These are phyloP conservation scores for Coracopsis vasa DNA, from an alignment of 2,113 vertebrate species.

Conservation along the genomic window DNA sequence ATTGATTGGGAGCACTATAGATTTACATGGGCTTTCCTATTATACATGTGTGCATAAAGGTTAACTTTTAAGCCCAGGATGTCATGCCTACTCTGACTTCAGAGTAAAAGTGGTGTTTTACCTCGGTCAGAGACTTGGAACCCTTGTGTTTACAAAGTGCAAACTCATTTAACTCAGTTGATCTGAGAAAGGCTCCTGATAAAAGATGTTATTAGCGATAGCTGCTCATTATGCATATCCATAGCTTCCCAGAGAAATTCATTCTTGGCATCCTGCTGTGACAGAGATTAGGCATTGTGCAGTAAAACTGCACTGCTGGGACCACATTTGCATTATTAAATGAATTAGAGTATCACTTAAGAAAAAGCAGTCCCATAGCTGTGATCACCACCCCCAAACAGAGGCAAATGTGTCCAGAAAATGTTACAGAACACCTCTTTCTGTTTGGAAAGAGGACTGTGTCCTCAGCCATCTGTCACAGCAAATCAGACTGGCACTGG, in stretches of 20 bases:
- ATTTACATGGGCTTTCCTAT: neutral
- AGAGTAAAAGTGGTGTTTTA: neutral
- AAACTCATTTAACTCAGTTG: slow-evolving; percentile 28
- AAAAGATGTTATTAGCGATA: slow-evolving; percentile 32
- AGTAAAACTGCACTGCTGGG: slow-evolving; percentile 43
- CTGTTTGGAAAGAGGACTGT: neutral
- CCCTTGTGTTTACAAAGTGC: neutral
- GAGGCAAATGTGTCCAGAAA: neutral
- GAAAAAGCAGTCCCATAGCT: neutral
- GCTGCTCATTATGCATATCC: slow-evolving; percentile 42
- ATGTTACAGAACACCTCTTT: neutral
- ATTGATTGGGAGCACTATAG: neutral
- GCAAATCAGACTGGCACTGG: neutral
- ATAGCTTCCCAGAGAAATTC: slow-evolving; percentile 30
- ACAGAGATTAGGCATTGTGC: slow-evolving; percentile 53
- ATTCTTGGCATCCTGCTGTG: slow-evolving; percentile 21
- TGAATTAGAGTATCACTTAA: slow-evolving; percentile 42
- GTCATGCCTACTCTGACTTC: neutral
- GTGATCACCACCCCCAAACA: neutral
- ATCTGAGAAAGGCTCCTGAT: neutral
- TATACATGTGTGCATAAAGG: neutral
- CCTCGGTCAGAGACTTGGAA: neutral
- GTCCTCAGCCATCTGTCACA: neutral
- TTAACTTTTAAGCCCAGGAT: neutral
- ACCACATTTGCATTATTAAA: slow-evolving; percentile 57